Conservation (phyloP, 2,797 vertebrate genomes). For the Psittacula derbiana region DNA sequence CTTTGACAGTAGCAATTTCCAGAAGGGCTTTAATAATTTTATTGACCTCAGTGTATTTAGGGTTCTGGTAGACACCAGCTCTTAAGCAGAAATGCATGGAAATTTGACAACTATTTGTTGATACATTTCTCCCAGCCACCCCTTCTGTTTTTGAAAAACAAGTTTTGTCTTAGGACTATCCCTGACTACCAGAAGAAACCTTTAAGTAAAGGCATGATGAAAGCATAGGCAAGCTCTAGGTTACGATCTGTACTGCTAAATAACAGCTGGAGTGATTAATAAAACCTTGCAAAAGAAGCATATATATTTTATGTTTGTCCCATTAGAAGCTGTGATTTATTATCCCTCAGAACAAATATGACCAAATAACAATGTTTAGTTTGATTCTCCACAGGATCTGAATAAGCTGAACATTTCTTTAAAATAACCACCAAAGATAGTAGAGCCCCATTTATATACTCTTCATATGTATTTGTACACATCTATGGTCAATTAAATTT, state of each 20-base stretch:
- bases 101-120: background rate
- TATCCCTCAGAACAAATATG: background rate
- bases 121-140: background rate
- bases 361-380: background rate
- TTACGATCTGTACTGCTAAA: background rate
- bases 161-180: background rate
- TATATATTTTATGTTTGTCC: background rate
- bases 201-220: background rate
- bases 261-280: background rate
- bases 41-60: background rate
- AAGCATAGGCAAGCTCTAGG: background rate
- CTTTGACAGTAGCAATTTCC: background rate
- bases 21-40: background rate
- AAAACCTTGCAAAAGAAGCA: background rate
- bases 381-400: background rate
- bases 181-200: background rate
- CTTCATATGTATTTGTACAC: background rate
- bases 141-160: background rate
- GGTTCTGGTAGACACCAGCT: background rate
- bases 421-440: background rate
- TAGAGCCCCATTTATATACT: background rate
- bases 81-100: background rate
- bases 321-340: background rate
- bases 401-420: background rate
- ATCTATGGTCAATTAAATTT: background rate